Percentiles rank a stretch among this genome's conserved stretches.
phyloP scores from a whole-genome alignment of 2,888 invertebrate species.

The Drosophila conformis region DNA sequence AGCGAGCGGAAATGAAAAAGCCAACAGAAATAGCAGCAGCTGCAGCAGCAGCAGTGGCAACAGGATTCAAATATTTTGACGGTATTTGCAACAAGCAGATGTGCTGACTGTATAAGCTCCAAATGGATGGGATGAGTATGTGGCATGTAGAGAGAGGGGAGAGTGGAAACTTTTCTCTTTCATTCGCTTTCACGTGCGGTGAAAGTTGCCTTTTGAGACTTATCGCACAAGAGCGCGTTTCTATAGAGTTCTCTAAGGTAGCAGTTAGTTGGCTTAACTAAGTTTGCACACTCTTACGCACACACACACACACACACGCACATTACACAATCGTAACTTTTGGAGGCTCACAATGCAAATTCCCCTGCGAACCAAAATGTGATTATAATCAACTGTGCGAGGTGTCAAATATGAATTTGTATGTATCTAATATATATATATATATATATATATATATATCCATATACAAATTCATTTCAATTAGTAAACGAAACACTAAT shows the following conservation, averaged over 20 bases:
- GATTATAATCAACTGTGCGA: conserved; percentile 64
- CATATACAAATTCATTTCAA: neutral
- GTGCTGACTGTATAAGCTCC: conserved; percentile 56
- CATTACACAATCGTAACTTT: conserved; percentile 32
- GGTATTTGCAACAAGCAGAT: conserved; percentile 65
- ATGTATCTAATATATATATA: neutral
- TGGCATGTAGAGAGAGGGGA: neutral
- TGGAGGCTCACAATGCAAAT: conserved; percentile 32
- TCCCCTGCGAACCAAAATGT: conserved; percentile 55
- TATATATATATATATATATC: neutral
- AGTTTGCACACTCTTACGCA: conserved; percentile 43
- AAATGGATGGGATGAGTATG: conserved; percentile 21
- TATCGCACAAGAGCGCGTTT: conserved; percentile 4
- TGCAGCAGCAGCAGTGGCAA: conserved; percentile 22
- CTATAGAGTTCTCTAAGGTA: conserved; percentile 32
- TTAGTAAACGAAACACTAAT: neutral
- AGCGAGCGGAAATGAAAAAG: conserved; percentile 14
- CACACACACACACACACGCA: conserved; percentile 20
- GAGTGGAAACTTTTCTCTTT: conserved; percentile 4
- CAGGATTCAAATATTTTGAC: conserved; percentile 58
- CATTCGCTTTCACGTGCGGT: conserved; percentile 44
- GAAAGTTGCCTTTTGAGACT: conserved; percentile 44
- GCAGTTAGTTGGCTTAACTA: conserved; percentile 66
- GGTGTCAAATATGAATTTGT: conserved; percentile 27
- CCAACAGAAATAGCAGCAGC: neutral